Conservation (phyloP, 2,113 vertebrate genomes). For the Uropsilus gracilis region DNA sequence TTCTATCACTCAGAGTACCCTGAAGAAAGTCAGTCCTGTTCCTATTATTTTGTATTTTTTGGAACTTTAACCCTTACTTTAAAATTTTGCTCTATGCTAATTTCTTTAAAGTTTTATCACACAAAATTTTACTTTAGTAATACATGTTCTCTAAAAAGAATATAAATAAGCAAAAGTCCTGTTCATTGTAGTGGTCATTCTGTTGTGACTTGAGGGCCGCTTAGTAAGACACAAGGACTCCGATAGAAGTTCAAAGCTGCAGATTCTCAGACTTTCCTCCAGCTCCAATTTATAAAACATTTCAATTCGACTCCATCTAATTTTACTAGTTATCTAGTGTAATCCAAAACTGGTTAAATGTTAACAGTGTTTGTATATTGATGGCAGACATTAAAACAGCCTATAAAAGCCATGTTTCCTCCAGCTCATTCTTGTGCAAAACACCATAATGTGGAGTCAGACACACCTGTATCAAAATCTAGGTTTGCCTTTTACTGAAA, state of each 20-base stretch:
- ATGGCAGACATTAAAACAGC: not conserved
- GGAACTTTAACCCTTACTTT: slow-evolving; percentile 5
- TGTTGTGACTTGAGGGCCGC: no score
- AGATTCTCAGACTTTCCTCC: not conserved
- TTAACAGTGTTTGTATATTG: not conserved
- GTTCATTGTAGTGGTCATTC: not conserved
- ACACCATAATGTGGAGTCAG: not conserved
- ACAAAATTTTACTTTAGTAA: not conserved
- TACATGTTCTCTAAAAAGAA: not conserved
- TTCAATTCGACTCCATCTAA: not conserved
- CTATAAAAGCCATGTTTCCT: not conserved
- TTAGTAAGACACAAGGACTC: no score
- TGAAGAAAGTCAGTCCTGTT: not conserved
- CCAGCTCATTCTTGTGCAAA: not conserved
- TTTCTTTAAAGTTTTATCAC: not conserved
- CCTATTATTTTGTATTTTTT: not conserved
- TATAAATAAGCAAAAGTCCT: not conserved
- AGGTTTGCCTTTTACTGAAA: not conserved
- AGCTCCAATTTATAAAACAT: not conserved
- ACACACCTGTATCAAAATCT: not conserved
- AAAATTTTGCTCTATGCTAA: not conserved
- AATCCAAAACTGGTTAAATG: not conserved
- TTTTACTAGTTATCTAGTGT: not conserved
- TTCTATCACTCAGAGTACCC: not conserved
- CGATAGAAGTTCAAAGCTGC: no score